A percentile compares a stretch with the other conserved stretches of the same genome.
Evolutionary conservation across 2,797 vertebrate genomes (phyloP).

Genomic region (Micromesistius poutassou): DNA sequence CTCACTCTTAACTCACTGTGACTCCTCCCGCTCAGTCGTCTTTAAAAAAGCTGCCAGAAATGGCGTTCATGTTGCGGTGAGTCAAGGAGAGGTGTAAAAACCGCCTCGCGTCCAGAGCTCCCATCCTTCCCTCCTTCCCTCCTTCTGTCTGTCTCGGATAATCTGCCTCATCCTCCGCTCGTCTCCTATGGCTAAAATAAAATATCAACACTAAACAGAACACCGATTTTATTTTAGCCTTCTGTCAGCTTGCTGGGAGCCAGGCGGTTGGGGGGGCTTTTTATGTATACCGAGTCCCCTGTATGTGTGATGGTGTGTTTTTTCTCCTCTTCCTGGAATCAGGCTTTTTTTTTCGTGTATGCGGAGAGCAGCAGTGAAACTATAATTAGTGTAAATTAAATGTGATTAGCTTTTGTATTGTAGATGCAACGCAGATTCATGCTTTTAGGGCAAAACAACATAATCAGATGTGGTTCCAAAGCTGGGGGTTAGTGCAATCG

Average conservation of each 20-base stretch:
- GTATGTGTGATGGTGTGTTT: neutral
- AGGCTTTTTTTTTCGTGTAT: neutral
- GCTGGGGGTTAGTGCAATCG: neutral
- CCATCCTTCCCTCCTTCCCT: conserved; percentile 23
- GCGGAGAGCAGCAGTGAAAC: conserved; percentile 5
- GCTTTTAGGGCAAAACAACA: conserved; percentile 7
- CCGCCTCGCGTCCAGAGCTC: conserved; percentile 21
- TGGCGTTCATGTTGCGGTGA: conserved; percentile 25
- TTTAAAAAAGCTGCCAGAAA: conserved; percentile 22
- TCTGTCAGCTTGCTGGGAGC: conserved; percentile 13
- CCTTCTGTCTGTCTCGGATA: neutral
- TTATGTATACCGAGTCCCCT: neutral
- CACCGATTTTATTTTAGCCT: conserved; percentile 13
- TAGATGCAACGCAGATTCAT: conserved; percentile 16
- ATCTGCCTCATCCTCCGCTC: neutral
- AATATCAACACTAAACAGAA: neutral
- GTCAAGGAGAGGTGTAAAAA: conserved; percentile 22
- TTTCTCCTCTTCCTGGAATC: conserved; percentile 10
- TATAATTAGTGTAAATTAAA: conserved; percentile 36
- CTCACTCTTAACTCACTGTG: too few species aligned
- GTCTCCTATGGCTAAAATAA: neutral
- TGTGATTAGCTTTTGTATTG: conserved; percentile 25
- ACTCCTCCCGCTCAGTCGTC: too few species aligned
- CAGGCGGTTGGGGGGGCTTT: conserved; percentile 2
- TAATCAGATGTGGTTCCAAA: neutral